A percentile compares a stretch with the other conserved stretches of the same genome.
Conservation (phyloP, 2,113 vertebrate genomes). For the Chaetops frenatus region DNA sequence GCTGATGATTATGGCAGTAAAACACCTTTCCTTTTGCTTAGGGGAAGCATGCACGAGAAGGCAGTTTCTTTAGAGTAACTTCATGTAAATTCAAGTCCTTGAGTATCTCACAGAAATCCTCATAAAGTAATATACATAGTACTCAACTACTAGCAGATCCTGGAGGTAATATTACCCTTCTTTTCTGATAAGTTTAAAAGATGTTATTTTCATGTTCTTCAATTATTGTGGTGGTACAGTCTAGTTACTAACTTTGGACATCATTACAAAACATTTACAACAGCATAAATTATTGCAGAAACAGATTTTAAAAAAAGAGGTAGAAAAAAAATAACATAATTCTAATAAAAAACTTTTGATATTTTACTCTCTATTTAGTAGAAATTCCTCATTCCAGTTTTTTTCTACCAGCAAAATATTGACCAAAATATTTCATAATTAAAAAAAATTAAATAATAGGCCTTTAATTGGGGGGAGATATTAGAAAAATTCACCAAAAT, state of each 20-base stretch:
- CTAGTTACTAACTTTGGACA: not conserved
- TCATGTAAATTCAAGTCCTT: not conserved
- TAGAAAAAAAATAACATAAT: not conserved
- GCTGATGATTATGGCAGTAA: not conserved
- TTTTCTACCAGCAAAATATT: not conserved
- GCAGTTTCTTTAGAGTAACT: not conserved
- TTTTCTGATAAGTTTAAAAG: not conserved
- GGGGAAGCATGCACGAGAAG: not conserved
- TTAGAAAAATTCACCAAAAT: not conserved
- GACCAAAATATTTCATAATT: not conserved
- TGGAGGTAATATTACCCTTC: not conserved
- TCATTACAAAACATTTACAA: not conserved
- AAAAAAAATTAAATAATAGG: not conserved
- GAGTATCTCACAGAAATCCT: not conserved
- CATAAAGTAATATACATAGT: not conserved
- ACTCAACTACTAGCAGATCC: not conserved
- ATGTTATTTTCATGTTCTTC: not conserved
- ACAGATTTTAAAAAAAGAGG: not conserved
- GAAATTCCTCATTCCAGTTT: not conserved
- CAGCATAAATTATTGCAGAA: not conserved
- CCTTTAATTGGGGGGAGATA: not conserved
- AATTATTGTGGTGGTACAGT: not conserved
- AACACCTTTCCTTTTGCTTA: not conserved
- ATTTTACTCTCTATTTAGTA: not conserved
- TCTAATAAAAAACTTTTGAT: not conserved